Conservation (phyloP, 2,888 invertebrate genomes). For the Dichetophora obliterata region DNA sequence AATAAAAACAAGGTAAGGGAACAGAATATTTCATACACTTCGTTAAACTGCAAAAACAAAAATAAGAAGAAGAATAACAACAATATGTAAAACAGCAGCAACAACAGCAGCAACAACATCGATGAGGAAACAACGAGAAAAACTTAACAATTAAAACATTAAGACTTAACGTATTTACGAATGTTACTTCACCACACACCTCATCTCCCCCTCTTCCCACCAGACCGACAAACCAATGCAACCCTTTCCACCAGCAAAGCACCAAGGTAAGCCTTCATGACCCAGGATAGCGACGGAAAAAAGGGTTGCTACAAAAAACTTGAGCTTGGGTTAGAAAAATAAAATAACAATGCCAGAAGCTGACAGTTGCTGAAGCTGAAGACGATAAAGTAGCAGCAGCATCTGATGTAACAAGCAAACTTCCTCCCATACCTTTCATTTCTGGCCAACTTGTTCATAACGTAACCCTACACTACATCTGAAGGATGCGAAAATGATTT, state of each 20-base stretch:
- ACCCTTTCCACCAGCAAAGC: background rate
- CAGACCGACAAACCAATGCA: background rate
- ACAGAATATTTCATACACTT: constrained; percentile 60
- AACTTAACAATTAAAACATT: constrained; percentile 63
- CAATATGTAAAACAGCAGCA: constrained; percentile 53
- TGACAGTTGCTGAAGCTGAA: background rate
- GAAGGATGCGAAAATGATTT: constrained; percentile 28
- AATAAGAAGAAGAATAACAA: too few species aligned
- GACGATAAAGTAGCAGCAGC: background rate
- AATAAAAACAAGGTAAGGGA: background rate
- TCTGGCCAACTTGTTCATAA: background rate
- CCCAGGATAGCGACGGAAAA: background rate
- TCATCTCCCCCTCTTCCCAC: background rate
- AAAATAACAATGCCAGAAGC: constrained; percentile 9
- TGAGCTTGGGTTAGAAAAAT: background rate
- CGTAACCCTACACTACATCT: constrained; percentile 40
- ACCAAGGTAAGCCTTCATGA: background rate
- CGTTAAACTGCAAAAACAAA: constrained; percentile 54
- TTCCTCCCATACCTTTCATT: too few species aligned
- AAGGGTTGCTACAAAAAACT: constrained; percentile 12
- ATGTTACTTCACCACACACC: background rate
- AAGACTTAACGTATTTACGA: constrained; percentile 49
- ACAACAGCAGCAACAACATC: constrained; percentile 32
- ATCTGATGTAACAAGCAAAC: background rate
- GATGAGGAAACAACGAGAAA: constrained; percentile 42